A percentile compares a stretch with the other conserved stretches of the same genome.
Evolutionary conservation across 2,113 vertebrate genomes (phyloP).

Genomic region (Syngnathoides biaculeatus): DNA sequence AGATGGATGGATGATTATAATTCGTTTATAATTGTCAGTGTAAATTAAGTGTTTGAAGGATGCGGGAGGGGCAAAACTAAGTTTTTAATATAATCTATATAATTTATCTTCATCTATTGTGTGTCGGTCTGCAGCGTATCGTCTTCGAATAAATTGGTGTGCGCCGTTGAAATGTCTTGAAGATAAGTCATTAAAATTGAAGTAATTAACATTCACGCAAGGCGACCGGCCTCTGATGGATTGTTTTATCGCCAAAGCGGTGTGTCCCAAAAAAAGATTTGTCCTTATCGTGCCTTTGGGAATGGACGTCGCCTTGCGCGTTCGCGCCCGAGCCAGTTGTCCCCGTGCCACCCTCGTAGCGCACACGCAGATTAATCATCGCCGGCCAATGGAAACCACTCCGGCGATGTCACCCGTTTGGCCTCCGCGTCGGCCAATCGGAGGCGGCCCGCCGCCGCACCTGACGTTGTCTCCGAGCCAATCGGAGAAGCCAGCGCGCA

Average conservation of each 20-base stretch:
- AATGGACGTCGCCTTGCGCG: constrained; percentile 23
- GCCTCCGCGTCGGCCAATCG: constrained; percentile 56
- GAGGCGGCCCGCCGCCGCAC: constrained; percentile 31
- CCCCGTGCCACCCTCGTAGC: constrained; percentile 39
- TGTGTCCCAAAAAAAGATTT: constrained; percentile 7
- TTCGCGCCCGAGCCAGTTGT: constrained; percentile 42
- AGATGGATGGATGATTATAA: too few species aligned
- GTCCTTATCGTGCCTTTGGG: constrained; percentile 19
- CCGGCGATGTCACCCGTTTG: constrained; percentile 50
- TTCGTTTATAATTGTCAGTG: too few species aligned
- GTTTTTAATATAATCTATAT: too few species aligned
- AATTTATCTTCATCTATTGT: neutral
- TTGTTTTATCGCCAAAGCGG: neutral
- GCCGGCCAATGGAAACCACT: constrained; percentile 53
- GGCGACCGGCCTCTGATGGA: neutral
- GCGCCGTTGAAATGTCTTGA: neutral
- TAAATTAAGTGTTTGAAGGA: too few species aligned
- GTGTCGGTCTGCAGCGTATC: neutral
- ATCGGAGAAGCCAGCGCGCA: constrained; percentile 51
- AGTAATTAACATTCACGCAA: neutral
- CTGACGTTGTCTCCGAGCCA: constrained; percentile 68
- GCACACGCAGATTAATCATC: constrained; percentile 45
- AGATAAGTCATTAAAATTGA: neutral
- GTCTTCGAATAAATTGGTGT: neutral
- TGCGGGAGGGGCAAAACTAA: neutral